A percentile compares a stretch with the other conserved stretches of the same genome.
Conservation (phyloP, 2,797 vertebrate genomes). For the Halcyon chelicuti region DNA sequence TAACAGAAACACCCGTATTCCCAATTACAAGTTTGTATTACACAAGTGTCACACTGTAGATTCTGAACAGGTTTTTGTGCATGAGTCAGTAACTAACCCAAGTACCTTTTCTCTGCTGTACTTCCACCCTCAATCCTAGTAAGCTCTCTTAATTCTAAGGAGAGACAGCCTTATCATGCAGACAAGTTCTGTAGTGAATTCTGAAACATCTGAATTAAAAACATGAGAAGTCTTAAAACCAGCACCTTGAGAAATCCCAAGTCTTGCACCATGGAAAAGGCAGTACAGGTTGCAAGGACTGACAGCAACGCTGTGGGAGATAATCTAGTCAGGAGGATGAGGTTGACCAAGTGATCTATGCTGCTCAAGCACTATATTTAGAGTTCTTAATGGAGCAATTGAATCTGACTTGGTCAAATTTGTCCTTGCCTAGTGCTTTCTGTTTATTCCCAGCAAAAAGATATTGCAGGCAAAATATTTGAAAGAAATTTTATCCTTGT, state of each 20-base stretch:
- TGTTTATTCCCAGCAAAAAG: background rate
- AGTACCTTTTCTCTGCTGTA: background rate
- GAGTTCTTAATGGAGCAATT: background rate
- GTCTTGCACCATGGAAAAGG: background rate
- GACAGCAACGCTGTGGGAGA: background rate
- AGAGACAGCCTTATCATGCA: background rate
- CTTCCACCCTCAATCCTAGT: background rate
- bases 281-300: background rate
- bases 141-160: background rate
- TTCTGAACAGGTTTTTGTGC: background rate
- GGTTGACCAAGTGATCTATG: background rate
- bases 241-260: background rate
- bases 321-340: background rate
- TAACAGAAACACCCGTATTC: background rate
- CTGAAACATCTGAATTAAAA: background rate
- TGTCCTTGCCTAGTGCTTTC: background rate
- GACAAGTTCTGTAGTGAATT: background rate
- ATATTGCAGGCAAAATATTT: background rate
- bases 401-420: background rate
- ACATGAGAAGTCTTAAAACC: background rate
- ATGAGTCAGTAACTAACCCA: background rate
- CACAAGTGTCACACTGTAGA: background rate
- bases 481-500: background rate
- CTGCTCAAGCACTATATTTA: background rate
- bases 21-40: background rate